These are phyloP conservation scores for Hydractinia echinata DNA, from an alignment of 30 jellyfish, hydroid and myxozoan species.

Conservation along the genomic window DNA sequence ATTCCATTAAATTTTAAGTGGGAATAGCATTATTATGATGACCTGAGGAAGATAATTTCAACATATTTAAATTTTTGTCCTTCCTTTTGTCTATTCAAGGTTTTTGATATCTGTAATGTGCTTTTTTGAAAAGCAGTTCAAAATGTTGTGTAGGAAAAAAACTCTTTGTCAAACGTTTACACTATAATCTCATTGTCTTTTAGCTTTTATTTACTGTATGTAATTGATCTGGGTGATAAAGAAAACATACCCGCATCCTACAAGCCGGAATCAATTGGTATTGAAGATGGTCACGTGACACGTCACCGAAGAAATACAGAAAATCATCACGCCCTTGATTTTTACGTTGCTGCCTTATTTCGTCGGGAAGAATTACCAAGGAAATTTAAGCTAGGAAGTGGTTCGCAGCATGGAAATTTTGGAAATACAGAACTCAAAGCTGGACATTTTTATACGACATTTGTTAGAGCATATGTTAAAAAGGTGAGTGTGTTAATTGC, in stretches of 20 bases:
- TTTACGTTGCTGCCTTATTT: conserved; percentile 64
- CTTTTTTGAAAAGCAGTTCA: too few species aligned
- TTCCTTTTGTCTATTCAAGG: too few species aligned
- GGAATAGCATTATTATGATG: too few species aligned
- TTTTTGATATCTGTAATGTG: too few species aligned
- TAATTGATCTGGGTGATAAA: conserved; percentile 54
- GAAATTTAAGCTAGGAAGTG: conserved; percentile 57
- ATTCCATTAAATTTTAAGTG: too few species aligned
- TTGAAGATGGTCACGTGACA: neutral
- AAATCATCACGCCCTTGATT: neutral
- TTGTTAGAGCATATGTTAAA: conserved; percentile 53
- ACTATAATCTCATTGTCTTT: neutral
- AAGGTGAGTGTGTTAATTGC: neutral
- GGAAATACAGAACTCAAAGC: conserved; percentile 40
- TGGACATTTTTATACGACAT: conserved; percentile 56
- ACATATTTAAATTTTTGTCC: too few species aligned
- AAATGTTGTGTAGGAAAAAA: too few species aligned
- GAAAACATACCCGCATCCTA: neutral
- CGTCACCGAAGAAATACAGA: conserved; percentile 13
- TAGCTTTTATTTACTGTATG: conserved; percentile 68
- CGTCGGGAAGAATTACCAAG: conserved; percentile 56
- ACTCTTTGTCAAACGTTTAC: too few species aligned
- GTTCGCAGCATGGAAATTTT: conserved; percentile 36
- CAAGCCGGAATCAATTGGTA: neutral
- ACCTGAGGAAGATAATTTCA: too few species aligned